Percentiles rank a stretch among this genome's conserved stretches.
phyloP scores from a whole-genome alignment of 2,113 vertebrate species.

The Sialia sialis region DNA sequence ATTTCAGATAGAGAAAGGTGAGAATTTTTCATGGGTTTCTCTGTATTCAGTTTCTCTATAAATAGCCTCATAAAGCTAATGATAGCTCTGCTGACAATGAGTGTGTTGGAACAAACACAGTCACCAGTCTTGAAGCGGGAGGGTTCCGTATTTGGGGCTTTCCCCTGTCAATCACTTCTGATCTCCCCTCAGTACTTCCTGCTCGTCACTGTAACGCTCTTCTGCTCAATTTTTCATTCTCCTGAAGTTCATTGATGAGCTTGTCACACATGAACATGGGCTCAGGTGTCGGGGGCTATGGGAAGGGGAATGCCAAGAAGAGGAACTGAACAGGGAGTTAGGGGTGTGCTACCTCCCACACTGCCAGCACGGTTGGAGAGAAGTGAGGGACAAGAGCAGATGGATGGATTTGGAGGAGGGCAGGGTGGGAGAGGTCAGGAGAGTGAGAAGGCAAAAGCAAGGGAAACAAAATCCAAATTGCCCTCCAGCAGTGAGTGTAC shows the following conservation, averaged over 20 bases:
- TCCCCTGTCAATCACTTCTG: background rate
- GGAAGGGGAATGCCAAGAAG: background rate
- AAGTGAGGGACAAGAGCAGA: constrained; percentile 62
- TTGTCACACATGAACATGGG: background rate
- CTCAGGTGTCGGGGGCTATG: background rate
- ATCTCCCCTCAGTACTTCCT: background rate
- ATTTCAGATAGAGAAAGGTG: background rate
- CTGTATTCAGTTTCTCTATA: constrained; percentile 37
- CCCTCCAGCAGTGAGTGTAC: constrained; percentile 29
- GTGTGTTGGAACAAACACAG: constrained; percentile 18
- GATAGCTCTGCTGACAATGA: background rate
- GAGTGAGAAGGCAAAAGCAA: constrained; percentile 33
- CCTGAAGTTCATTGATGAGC: background rate
- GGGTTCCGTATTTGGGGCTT: background rate
- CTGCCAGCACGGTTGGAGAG: background rate
- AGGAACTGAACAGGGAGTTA: background rate
- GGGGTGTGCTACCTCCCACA: background rate
- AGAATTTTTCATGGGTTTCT: constrained; percentile 25
- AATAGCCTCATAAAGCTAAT: constrained; percentile 42
- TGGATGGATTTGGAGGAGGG: constrained; percentile 53
- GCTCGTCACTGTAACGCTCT: background rate
- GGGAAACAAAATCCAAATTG: constrained; percentile 28
- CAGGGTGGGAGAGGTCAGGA: constrained; percentile 26
- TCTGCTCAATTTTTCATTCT: background rate
- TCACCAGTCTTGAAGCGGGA: background rate